Base-by-base conservation (phyloP, 2,113 vertebrate genomes). In the Antigone vipio region DNA sequence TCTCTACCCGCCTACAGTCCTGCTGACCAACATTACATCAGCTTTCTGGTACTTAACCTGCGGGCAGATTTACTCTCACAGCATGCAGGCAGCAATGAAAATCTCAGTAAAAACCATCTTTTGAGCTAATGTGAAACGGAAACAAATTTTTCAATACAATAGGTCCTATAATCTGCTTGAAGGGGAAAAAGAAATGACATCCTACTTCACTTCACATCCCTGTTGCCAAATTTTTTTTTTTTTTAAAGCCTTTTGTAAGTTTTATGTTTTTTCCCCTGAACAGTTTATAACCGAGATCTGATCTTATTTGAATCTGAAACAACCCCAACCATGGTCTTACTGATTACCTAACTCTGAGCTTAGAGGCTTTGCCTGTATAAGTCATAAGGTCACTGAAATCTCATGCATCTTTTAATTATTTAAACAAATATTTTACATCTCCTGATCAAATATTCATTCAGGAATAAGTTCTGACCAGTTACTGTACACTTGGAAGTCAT, bases 351-450 rank as follows among this genome's bases (percentile, higher is more conserved):
- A 81, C 60, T 93, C 90, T 69, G 88, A 96, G 87, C 89, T 87
- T 90, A 89, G 71, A 95, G 80, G 63, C 62, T 95, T 89, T 76
- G 77, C 91, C 94, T 71, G 77, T 66, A 66, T 87, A 95, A 91
- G 81, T 93, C 88, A 93, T 56, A 84, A 89, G 72, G 59, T 72
- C 62, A 64, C n/a, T 0, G 0, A 85, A 72, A 91, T 87, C 38
- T 87, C 18, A 0, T 15, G 14, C 5, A 50, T 34, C 50, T 27
- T 82, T 76, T 58, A 81, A 91, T 73, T 93, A 89, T 75, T 91
- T 79, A 40, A 91, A 95, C 80, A 96, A 97, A 59, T 96, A 97
- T 95, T 95, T 95, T 96, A 97, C 96, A 97, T 47, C 92, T 97
- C 83, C 92, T 79, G 62, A 85, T 92, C 85, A 87, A 95, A 92